Percentiles rank a stretch among this genome's conserved stretches.
phyloP scores from a whole-genome alignment of 2,113 vertebrate genomes.

The Casuarius casuarius region DNA sequence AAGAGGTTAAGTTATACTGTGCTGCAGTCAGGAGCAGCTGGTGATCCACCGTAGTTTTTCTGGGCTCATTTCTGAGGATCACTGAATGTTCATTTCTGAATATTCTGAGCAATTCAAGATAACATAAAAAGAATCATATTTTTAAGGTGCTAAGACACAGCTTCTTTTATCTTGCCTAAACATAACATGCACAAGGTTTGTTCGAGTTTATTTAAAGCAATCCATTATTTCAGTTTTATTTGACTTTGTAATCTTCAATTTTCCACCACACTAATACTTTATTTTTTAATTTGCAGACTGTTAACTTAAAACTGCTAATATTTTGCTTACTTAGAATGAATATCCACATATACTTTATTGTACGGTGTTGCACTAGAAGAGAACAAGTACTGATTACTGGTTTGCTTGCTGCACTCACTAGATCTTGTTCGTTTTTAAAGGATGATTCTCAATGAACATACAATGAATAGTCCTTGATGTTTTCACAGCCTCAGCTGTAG shows the following conservation, averaged over 20 bases:
- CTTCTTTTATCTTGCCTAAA: not conserved
- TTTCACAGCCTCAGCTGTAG: not conserved
- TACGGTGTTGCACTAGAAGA: too few species aligned
- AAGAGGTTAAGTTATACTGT: too few species aligned
- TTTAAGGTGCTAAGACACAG: not conserved
- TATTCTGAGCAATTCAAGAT: too few species aligned
- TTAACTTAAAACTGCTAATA: not conserved
- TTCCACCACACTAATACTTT: not conserved
- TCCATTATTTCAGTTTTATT: too few species aligned
- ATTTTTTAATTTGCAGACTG: not conserved
- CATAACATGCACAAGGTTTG: too few species aligned
- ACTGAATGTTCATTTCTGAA: too few species aligned
- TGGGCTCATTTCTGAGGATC: accelerated
- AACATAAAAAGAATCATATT: too few species aligned
- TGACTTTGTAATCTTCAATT: not conserved
- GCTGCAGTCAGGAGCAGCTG: not conserved
- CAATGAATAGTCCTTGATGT: not conserved
- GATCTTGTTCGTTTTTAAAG: not conserved
- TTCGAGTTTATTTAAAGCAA: not conserved
- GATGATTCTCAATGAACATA: not conserved
- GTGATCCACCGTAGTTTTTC: not conserved
- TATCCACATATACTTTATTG: not conserved
- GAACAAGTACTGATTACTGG: too few species aligned
- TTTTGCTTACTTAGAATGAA: not conserved
- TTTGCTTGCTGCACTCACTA: not conserved